Base-by-base conservation (phyloP, 2,888 invertebrate species). In the Eurois occulta region DNA sequence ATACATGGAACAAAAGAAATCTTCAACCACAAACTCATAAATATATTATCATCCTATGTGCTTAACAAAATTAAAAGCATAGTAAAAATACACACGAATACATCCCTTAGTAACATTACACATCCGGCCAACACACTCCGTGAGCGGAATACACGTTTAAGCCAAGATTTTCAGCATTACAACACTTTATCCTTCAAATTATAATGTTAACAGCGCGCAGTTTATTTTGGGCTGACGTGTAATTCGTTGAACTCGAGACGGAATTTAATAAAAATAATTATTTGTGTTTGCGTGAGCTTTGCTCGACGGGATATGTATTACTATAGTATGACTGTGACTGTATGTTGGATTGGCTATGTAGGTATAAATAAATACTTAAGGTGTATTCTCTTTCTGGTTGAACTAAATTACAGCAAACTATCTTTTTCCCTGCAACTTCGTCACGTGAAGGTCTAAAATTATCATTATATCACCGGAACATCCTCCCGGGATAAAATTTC, bases 121-220 rank as follows among this genome's bases (percentile, higher is more conserved):
- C 60, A 75, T 72, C 75, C 68, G 46, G 72, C 60, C 77, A 55
- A 18, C 65, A 65, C 46, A 62, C 64, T 75, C 52, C 79, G 75
- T 62, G 71, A 81, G 72, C 60, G 16, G 70, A 77, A 83, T 80
- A 69, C 38, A 55, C 58, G 41, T 43, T 68, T 58, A 35, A 73
- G 67, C 71, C 73, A 82, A 88, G 83, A 83, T 83, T 86, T 77
- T 74, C 72, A 58, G 62, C 75, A 72, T 83, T 74, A 84, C 75
- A 81, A 77, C 73, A 78, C 69, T 85, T 87, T 83, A 83, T 82
- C 70, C 84, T 55, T 35, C 80, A 75, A 78, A 87, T 87, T 84
- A 86, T 77, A 79, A 83, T 81, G 81, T 85, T 84, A 80, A 83
- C 78, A 86, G 67, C 38, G 72, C 72, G 72, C 75, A 46, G 74